A percentile compares a stretch with the other conserved stretches of the same genome.
Evolutionary conservation across 2,888 invertebrate species (phyloP).

Genomic region (Candidula unifasciata): DNA sequence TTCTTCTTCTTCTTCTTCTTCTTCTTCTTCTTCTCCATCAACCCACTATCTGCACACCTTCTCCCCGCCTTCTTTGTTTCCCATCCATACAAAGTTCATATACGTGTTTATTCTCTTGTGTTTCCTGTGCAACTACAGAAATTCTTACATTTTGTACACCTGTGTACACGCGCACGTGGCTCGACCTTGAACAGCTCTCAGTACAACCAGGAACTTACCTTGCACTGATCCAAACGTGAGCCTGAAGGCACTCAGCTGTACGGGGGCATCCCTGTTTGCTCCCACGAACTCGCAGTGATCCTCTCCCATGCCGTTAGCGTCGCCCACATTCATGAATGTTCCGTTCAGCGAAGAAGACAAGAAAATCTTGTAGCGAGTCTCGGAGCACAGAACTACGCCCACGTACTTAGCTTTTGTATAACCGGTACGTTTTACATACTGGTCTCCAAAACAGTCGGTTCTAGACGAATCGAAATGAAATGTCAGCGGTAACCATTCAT

Average conservation of each 20-base stretch:
- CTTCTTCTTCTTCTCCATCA: too few relatives aligned
- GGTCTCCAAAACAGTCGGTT: conserved; percentile 62
- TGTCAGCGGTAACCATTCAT: conserved; percentile 64
- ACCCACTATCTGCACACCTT: too few relatives aligned
- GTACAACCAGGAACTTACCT: conserved; percentile 44
- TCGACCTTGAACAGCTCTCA: too few relatives aligned
- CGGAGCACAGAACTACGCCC: conserved; percentile 70
- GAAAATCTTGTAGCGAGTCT: conserved; percentile 67
- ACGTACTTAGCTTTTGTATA: conserved; percentile 61
- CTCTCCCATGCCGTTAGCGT: conserved; percentile 64
- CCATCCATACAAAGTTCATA: too few relatives aligned
- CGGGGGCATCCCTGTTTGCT: conserved; percentile 46
- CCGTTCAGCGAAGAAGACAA: conserved; percentile 62
- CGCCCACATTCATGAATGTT: conserved; percentile 69
- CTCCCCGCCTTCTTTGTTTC: too few relatives aligned
- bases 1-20: too few relatives aligned
- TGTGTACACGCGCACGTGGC: background rate
- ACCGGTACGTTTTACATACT: conserved; percentile 62
- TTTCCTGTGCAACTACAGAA: too few relatives aligned
- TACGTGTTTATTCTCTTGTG: too few relatives aligned
- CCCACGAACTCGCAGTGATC: conserved; percentile 74
- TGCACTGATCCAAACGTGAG: conserved; percentile 46
- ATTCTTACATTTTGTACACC: too few relatives aligned
- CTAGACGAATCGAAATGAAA: conserved; percentile 61
- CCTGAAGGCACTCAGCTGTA: conserved; percentile 54